These are phyloP conservation scores for Harpagus bidentatus DNA, from an alignment of 2,113 vertebrate genomes.

Conservation along the genomic window DNA sequence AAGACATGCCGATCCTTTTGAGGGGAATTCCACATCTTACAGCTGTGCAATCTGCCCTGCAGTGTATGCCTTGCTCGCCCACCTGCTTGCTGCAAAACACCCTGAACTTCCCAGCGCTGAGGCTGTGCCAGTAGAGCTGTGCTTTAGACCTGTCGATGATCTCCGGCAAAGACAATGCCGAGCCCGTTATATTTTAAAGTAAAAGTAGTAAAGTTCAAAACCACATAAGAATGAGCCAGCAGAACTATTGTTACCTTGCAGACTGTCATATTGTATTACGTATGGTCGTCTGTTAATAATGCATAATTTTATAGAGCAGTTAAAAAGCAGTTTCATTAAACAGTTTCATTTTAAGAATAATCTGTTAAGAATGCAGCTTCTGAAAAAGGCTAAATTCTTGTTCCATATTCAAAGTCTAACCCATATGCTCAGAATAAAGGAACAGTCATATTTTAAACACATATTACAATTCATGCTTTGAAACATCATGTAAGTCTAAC, in stretches of 20 bases:
- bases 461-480: slow-evolving; percentile 43
- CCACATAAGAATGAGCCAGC: background rate
- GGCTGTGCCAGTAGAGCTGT: slow-evolving; percentile 3
- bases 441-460: slow-evolving; percentile 35
- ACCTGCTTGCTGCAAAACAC: slow-evolving; percentile 66
- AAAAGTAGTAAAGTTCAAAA: background rate
- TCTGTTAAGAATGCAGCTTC: slow-evolving; percentile 44
- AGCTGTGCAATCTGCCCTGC: slow-evolving; percentile 78
- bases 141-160: background rate
- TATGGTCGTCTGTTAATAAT: slow-evolving; percentile 52
- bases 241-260: slow-evolving; percentile 13
- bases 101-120: slow-evolving; percentile 48
- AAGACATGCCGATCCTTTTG: slow-evolving; percentile 71
- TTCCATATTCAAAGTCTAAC: slow-evolving; percentile 56
- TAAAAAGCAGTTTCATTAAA: slow-evolving; percentile 44
- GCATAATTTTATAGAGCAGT: slow-evolving; percentile 5
- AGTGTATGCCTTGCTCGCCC: slow-evolving; percentile 57
- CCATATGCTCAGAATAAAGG: slow-evolving; percentile 49
- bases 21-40: slow-evolving; percentile 86
- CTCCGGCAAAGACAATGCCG: background rate
- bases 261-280: background rate
- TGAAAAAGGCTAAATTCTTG: slow-evolving; percentile 37
- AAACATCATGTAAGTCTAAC: slow-evolving; percentile 31
- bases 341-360: slow-evolving; percentile 42
- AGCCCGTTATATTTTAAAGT: background rate